Evolutionary conservation across 2,113 vertebrate genomes (phyloP).

Genomic region (Leptocoma aspasia): DNA sequence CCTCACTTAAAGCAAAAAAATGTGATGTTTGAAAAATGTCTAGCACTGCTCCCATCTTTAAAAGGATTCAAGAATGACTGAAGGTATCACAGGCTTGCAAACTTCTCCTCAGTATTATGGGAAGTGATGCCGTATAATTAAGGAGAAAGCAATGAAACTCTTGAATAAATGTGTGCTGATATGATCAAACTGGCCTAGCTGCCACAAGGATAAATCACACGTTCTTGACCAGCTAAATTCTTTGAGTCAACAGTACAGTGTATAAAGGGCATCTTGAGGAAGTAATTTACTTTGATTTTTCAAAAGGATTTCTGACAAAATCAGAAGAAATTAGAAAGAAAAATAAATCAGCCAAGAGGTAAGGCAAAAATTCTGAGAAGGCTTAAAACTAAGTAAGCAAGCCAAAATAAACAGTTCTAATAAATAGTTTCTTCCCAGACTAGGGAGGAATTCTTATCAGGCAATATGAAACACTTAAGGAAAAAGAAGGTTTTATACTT

Average conservation of each 20-base stretch:
- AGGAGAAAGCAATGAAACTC: neutral
- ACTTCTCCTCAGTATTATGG: neutral
- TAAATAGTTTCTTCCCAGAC: neutral
- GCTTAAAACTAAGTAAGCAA: neutral
- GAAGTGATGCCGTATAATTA: neutral
- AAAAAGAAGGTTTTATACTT: neutral
- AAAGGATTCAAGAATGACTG: neutral
- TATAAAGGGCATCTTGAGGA: neutral
- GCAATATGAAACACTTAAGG: neutral
- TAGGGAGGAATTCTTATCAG: neutral
- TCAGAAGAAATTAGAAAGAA: neutral
- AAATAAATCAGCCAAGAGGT: neutral
- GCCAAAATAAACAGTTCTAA: neutral
- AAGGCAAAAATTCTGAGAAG: neutral
- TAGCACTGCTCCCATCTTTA: neutral
- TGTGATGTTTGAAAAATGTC: neutral
- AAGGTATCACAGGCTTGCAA: neutral
- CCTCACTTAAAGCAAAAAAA: neutral
- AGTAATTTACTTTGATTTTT: constrained; percentile 37
- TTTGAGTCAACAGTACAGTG: neutral
- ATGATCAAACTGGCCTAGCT: neutral
- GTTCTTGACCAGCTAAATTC: neutral
- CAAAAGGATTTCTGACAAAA: constrained; percentile 8
- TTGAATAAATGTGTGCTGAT: constrained; percentile 18
- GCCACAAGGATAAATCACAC: neutral